Conservation (phyloP, 2,888 invertebrate genomes). For the Pammene fasciana region DNA sequence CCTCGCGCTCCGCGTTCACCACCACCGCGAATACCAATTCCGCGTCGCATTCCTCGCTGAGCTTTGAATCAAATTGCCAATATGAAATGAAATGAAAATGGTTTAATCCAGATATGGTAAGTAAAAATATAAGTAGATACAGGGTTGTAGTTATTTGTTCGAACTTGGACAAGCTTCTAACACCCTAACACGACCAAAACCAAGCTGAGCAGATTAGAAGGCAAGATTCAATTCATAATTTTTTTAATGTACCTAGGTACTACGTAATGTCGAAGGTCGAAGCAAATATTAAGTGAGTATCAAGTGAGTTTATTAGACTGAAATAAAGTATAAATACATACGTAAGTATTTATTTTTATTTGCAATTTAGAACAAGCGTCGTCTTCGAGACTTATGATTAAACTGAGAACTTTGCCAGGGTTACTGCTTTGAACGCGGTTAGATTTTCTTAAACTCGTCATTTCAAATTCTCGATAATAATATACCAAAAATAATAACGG, state of each 20-base stretch:
- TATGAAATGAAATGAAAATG: too few species aligned
- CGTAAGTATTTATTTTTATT: slow-evolving; percentile 84
- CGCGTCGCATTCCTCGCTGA: slow-evolving; percentile 78
- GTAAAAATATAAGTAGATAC: too few species aligned
- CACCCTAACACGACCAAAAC: too few species aligned
- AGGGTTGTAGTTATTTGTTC: too few species aligned
- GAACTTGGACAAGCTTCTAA: too few species aligned
- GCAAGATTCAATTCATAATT: too few species aligned
- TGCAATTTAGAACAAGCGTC: slow-evolving; percentile 78
- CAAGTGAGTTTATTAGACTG: too few species aligned
- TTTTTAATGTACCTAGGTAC: too few species aligned
- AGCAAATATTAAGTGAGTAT: too few species aligned
- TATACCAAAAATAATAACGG: not conserved
- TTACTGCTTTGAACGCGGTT: slow-evolving; percentile 77
- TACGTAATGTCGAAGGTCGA: too few species aligned
- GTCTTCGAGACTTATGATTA: slow-evolving; percentile 80
- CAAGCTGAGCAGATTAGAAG: too few species aligned
- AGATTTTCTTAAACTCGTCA: slow-evolving; percentile 47
- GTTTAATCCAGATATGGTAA: too few species aligned
- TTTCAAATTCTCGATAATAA: slow-evolving; percentile 11
- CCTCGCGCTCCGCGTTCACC: slow-evolving; percentile 79
- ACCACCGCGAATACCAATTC: slow-evolving; percentile 80
- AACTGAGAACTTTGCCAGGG: slow-evolving; percentile 81
- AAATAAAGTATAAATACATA: slow-evolving; percentile 51
- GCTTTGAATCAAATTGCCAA: slow-evolving; percentile 51